Evolutionary conservation across 2,888 invertebrate genomes (phyloP), one percentile per base, ranked within the genome.

Genomic region (Drosophila yooni): DNA sequence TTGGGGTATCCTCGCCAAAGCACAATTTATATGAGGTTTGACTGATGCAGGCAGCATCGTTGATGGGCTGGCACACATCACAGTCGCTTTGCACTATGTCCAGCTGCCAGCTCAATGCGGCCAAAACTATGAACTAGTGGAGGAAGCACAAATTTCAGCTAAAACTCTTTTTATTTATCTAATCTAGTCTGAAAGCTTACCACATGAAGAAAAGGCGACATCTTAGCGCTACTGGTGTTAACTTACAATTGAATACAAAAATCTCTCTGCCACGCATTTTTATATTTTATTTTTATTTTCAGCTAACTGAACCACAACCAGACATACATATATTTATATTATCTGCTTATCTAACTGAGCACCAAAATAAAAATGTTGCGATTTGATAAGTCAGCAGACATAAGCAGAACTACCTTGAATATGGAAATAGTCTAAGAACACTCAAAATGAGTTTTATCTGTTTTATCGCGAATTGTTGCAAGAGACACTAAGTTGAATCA

Each of bases 11-110:
- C n/a, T 31, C 76, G n/a, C 90, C 92, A 60, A 85, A 92, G 67
- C 92, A 92, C 36, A 91, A 40, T 29, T 91, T 76, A 63, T 80
- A 92, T 1, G 92, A 79, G 0, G 92, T 92, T 61, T 85, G 73
- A 73, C 90, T 91, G n/a, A 91, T 72, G 68, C 92, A 92, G 10
- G 92, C 90, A 10, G 76, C 91, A 15, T 86, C 80, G 76, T 92
- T 92, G 6, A 31, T 57, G 0, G 70, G 2, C 68, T 92, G 92
- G 18, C 92, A 92, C 3, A 81, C 73, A 59, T 91, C 79, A 57
- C 92, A 92, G 6, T 48, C 71, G 7, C 83, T 65, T 40, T 64
- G 50, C n/a, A 56, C 66, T 11, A 74, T 27, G 18, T 21, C 11
- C 43, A 67, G 21, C 29, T 56, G 64, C 61, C 61, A 75, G 58